A percentile compares a stretch with the other conserved stretches of the same genome.
phyloP scores from a whole-genome alignment of 2,113 vertebrate genomes.

The Podiceps cristatus region DNA sequence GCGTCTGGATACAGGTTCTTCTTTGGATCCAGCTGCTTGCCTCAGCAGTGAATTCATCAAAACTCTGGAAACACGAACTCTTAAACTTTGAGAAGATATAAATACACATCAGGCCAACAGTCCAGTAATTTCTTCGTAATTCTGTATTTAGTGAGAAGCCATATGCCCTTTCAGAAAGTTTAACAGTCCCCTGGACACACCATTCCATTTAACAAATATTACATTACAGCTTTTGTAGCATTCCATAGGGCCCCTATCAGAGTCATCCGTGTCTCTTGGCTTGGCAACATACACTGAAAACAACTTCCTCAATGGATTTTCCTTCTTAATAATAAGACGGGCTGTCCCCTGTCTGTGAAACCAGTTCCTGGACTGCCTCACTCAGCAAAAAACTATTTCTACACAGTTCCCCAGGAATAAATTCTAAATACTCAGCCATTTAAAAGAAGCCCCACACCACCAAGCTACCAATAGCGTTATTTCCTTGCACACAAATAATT shows the following conservation, averaged over 20 bases:
- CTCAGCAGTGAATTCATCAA: not conserved
- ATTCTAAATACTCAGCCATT: not conserved
- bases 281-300: not conserved
- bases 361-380: not conserved
- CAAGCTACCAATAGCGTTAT: not conserved
- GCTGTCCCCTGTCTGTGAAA: not conserved
- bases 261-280: not conserved
- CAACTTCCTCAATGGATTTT: not conserved
- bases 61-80: not conserved
- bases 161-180: not conserved
- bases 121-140: not conserved
- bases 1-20: not conserved
- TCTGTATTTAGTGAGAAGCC: not conserved
- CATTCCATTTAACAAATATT: not conserved
- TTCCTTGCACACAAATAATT: not conserved
- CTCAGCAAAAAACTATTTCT: not conserved
- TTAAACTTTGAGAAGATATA: not conserved
- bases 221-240: not conserved
- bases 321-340: not conserved
- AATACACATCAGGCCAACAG: not conserved
- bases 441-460: not conserved
- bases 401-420: not conserved
- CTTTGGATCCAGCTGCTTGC: not conserved
- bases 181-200: not conserved
- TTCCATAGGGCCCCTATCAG: not conserved